phyloP scores from a whole-genome alignment of 37 sponge, comb jelly and placozoan genomes.

The Ianthella basta region DNA sequence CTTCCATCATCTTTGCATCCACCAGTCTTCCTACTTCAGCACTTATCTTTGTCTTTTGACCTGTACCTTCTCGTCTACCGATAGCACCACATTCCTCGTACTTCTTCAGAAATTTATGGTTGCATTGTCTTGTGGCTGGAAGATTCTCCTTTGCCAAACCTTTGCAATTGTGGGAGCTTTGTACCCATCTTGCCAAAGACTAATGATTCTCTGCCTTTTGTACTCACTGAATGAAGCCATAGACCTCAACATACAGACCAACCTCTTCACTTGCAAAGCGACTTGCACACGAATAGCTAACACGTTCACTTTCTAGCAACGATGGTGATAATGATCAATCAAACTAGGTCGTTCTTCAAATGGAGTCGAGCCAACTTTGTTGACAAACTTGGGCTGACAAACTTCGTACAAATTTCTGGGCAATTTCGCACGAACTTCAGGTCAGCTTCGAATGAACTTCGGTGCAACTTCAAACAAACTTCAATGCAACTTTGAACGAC shows the following conservation, averaged over 20 bases:
- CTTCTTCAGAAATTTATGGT: conserved; percentile 22
- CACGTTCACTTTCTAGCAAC: too few relatives aligned
- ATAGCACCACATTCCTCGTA: conserved; percentile 10
- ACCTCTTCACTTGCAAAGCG: neutral
- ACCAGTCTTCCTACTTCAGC: neutral
- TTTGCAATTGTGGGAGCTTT: conserved; percentile 25
- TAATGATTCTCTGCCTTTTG: conserved; percentile 22
- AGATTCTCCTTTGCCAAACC: conserved; percentile 13
- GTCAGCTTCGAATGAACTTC: too few relatives aligned
- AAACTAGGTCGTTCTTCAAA: too few relatives aligned
- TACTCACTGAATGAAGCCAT: conserved; percentile 19
- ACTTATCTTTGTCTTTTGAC: conserved; percentile 9
- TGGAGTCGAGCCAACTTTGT: too few relatives aligned
- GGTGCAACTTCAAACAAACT: neutral
- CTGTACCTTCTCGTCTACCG: conserved; percentile 26
- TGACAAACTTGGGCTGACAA: too few relatives aligned
- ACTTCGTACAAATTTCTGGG: too few relatives aligned
- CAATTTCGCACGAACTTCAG: too few relatives aligned
- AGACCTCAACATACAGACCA: neutral
- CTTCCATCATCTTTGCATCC: conserved; percentile 16
- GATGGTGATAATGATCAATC: too few relatives aligned
- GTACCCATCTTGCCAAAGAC: conserved; percentile 29
- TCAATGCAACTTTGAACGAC: neutral
- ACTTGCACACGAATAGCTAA: too few relatives aligned
- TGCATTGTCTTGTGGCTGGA: conserved; percentile 24